These are phyloP conservation scores for Drosophila kurseongensis DNA, from an alignment of 1,140 invertebrate species.

Conservation along the genomic window DNA sequence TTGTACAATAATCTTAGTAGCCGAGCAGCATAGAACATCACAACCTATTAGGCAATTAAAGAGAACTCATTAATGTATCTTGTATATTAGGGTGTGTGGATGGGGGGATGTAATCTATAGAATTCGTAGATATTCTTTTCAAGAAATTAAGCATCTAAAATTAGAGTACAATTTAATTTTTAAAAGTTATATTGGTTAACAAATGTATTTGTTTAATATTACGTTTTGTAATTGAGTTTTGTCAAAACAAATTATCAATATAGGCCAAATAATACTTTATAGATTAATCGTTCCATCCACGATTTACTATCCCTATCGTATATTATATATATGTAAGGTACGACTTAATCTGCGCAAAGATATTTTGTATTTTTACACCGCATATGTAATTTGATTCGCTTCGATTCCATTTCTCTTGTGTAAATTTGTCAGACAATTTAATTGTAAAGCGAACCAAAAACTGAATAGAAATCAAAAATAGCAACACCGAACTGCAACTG, in stretches of 20 bases:
- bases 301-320: neutral
- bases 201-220: too few relatives aligned
- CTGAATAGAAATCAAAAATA: conserved; percentile 66
- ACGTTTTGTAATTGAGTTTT: too few relatives aligned
- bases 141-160: neutral
- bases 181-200: too few relatives aligned
- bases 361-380: conserved; percentile 56
- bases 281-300: neutral
- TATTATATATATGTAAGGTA: conserved; percentile 5
- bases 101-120: conserved; percentile 16
- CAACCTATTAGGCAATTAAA: conserved; percentile 44
- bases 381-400: conserved; percentile 50
- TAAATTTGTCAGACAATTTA: conserved; percentile 35
- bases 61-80: conserved; percentile 39
- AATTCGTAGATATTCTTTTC: neutral
- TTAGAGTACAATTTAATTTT: too few relatives aligned
- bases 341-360: conserved; percentile 12
- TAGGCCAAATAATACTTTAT: neutral
- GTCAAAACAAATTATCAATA: too few relatives aligned
- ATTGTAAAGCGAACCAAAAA: conserved; percentile 62
- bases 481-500: conserved; percentile 40
- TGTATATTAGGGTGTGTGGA: conserved; percentile 22
- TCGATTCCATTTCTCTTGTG: conserved; percentile 31
- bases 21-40: conserved; percentile 28
- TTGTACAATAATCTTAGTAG: conserved; percentile 80